Evolutionary conservation across 2,113 vertebrate genomes (phyloP), one percentile per base, ranked within the genome.

Genomic region (Lycocorax pyrrhopterus): DNA sequence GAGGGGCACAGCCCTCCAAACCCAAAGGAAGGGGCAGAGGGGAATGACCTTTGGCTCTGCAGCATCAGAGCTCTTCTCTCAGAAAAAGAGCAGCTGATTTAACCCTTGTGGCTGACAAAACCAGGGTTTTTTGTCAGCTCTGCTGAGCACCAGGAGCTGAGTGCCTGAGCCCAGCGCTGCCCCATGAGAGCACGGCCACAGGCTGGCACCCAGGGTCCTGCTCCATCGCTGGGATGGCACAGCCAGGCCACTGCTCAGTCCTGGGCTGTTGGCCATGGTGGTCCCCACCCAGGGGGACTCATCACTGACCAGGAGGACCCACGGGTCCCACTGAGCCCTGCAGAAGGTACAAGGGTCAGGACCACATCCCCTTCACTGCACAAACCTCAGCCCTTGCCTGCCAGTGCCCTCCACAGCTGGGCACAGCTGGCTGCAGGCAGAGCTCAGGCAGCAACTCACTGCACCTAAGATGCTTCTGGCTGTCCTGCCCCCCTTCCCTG

Each of bases 171-270:
- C 35, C 6, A 2, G 29, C 1, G 10, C 37, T 67, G 72, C 22
- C 47, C 62, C 1, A 0, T 0, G 5, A 18, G 14, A 47, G 46
- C 41, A 5, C 1, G 3, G 84, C 58, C 15, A 10, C 6, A 3
- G 58, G 18, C 12, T 7, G 35, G 33, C 51, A 14, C 27, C 18
- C 7, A 1, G 5, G 13, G 23, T 37, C 44, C 33, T 4, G 2
- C 16, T 29, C 25, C 27, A 1, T 7, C 51, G 0, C n/a, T 8
- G 4, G 16, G 41, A 35, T 0, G 4, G 5, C 13, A 23, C 35
- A 33, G 20, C 1, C 2, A 52, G 33, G 12, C 41, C 59, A 12
- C 29, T 19, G 30, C 76, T 64, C 44, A 18, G 12, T 17, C 56
- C 82, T 58, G 37, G 27, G 29, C 41, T 23, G 20, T 2, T 37